A percentile compares a stretch with the other conserved stretches of the same genome.
These are phyloP conservation scores for Litoditis marina DNA, from an alignment of 2,888 invertebrate species.

Conservation along the genomic window DNA sequence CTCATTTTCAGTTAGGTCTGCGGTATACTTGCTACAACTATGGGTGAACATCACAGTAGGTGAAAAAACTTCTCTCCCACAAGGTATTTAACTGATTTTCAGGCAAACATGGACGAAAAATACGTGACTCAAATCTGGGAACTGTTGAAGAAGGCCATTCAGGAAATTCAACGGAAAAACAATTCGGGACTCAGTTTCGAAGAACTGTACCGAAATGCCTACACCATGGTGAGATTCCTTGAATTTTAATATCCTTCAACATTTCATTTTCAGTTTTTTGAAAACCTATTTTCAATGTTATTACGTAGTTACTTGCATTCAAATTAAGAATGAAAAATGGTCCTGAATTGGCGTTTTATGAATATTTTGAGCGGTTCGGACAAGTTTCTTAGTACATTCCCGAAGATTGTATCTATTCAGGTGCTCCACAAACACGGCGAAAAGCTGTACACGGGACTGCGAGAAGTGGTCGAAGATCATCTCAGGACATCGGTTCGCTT, in stretches of 20 bases:
- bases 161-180: constrained; percentile 99
- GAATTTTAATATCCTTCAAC: no score
- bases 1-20: no score
- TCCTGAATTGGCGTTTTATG: no score
- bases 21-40: no score
- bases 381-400: not conserved
- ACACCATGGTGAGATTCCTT: constrained; percentile 80
- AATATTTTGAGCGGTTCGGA: no score
- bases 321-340: no score
- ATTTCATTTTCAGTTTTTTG: no score
- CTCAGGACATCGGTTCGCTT: constrained; percentile 63
- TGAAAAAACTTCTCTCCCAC: no score
- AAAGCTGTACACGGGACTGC: constrained; percentile 92
- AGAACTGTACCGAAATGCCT: constrained; percentile 97
- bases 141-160: constrained; percentile 90
- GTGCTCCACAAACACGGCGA: constrained; percentile 97
- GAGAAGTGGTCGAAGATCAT: constrained; percentile 95
- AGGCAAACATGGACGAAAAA: constrained; percentile 99
- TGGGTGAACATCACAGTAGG: no score
- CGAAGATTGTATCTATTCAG: constrained; percentile 17
- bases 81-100: no score
- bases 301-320: no score
- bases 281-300: no score
- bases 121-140: constrained; percentile 91
- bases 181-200: constrained; percentile 99